Conservation (phyloP, 2,113 vertebrate species). For the Catagonus wagneri region DNA sequence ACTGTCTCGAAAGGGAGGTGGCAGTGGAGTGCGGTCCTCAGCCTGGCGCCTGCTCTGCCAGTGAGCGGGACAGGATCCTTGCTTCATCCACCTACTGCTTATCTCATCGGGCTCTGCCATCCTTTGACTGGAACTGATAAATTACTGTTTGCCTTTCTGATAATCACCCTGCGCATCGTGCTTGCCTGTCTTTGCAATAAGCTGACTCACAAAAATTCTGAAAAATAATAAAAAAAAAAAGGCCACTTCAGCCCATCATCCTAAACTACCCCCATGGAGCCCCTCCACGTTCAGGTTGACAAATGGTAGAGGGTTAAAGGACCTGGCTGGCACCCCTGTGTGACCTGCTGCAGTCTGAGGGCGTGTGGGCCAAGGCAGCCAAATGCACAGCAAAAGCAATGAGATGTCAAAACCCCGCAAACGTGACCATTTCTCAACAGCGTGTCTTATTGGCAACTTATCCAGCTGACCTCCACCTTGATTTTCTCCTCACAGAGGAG, state of each 20-base stretch:
- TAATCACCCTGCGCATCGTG: background rate
- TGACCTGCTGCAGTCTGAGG: rapidly evolving
- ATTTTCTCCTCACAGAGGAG: background rate
- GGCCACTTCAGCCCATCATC: background rate
- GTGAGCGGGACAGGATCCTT: background rate
- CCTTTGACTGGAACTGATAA: background rate
- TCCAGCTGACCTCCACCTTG: background rate
- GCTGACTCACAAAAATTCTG: background rate
- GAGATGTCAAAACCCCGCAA: background rate
- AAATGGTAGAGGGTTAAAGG: background rate
- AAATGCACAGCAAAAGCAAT: background rate
- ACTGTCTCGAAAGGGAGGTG: slow-evolving; percentile 75
- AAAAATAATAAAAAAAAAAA: background rate
- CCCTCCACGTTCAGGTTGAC: background rate
- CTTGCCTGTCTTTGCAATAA: background rate
- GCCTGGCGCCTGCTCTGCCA: background rate
- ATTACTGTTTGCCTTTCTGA: background rate
- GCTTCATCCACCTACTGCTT: background rate
- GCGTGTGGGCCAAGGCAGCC: background rate
- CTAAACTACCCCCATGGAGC: background rate
- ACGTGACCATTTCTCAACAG: background rate
- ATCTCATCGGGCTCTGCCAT: rapidly evolving
- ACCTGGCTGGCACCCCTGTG: background rate
- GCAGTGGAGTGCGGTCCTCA: slow-evolving; percentile 61
- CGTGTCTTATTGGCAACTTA: background rate